A percentile compares a stretch with the other conserved stretches of the same genome.
These are phyloP conservation scores for Malthinus seriepunctatus DNA, from an alignment of 2,888 invertebrate genomes.

Conservation along the genomic window DNA sequence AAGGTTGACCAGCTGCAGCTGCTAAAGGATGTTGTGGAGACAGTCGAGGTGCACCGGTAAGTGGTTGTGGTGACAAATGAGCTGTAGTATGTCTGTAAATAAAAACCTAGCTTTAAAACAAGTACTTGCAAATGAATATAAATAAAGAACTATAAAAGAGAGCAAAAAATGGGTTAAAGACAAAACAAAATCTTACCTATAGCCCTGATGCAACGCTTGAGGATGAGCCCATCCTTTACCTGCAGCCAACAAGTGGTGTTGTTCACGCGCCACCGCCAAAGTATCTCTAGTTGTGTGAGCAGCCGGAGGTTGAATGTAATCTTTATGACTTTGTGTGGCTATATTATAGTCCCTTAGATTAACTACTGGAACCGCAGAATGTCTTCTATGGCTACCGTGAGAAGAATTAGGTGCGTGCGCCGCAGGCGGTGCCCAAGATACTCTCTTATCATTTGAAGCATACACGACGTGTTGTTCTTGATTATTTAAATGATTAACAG, in stretches of 20 bases:
- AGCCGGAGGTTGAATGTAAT: constrained; percentile 63
- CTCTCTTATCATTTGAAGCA: constrained; percentile 58
- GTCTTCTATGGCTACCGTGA: constrained; percentile 49
- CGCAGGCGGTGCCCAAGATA: constrained; percentile 62
- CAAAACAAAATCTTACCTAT: constrained; percentile 48
- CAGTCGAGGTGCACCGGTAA: constrained; percentile 55
- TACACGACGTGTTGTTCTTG: constrained; percentile 43
- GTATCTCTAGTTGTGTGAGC: constrained; percentile 61
- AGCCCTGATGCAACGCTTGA: constrained; percentile 55
- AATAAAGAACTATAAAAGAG: no score
- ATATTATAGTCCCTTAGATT: constrained; percentile 52
- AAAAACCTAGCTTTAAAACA: not conserved
- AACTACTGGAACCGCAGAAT: constrained; percentile 53
- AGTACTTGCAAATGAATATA: not conserved
- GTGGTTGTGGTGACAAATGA: constrained; percentile 59
- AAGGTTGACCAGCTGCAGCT: constrained; percentile 60
- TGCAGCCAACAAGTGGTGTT: constrained; percentile 61
- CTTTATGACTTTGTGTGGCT: constrained; percentile 57
- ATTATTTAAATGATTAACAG: constrained; percentile 45
- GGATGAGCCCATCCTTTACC: constrained; percentile 56
- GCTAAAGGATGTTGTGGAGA: constrained; percentile 59
- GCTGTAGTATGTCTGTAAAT: constrained; percentile 52
- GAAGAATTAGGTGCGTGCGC: constrained; percentile 52
- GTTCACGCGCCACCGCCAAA: constrained; percentile 53
- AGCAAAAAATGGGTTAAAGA: not conserved